Evolutionary conservation across 2,797 vertebrate species (phyloP), one percentile per base, ranked within the genome.

Genomic region (Monodelphis domestica): DNA sequence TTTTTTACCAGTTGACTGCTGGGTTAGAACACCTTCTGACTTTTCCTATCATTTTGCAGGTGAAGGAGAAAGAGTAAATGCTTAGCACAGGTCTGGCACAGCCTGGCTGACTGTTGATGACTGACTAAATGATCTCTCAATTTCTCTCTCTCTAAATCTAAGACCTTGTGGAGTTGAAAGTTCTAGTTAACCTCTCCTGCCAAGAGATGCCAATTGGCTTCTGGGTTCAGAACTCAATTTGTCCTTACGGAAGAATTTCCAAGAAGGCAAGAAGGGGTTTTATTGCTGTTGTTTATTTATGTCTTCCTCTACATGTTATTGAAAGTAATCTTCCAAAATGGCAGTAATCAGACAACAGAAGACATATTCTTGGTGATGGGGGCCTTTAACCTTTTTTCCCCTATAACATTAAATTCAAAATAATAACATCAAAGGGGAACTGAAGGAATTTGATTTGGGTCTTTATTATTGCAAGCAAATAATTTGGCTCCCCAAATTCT

Each of bases 261-360:
- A 87, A 56, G 90, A 56, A 94, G 92, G 52, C 78, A 21, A 9
- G 45, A 52, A 51, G 33, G 15, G 9, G 63, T 70, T n/a, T 15
- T n/a, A 5, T 70, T 92, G 88, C 88, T 53, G 91, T 92, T 96
- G 89, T 90, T 97, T 98, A 95, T 93, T 97, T 98, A 97, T 92
- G 57, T 96, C 89, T 93, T 96, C 95, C 95, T 97, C 95, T 95
- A 91, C 96, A 95, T 94, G 91, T 95, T 90, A 93, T 92, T 91
- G 90, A 94, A 51, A 93, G 53, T 90, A 90, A 95, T 95, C 92
- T 94, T 91, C 33, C 59, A 93, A 89, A 84, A 92, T 54, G 50
- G n/a, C 3, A 53, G 93, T 95, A 95, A 94, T 91, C 78, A 95
- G 50, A 92, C 90, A 94, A 94, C 91, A 52, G n/a, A 88, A 93